Percentiles rank a stretch among this genome's conserved stretches.
Evolutionary conservation across 2,113 vertebrate genomes (phyloP).

Genomic region (Colius striatus): DNA sequence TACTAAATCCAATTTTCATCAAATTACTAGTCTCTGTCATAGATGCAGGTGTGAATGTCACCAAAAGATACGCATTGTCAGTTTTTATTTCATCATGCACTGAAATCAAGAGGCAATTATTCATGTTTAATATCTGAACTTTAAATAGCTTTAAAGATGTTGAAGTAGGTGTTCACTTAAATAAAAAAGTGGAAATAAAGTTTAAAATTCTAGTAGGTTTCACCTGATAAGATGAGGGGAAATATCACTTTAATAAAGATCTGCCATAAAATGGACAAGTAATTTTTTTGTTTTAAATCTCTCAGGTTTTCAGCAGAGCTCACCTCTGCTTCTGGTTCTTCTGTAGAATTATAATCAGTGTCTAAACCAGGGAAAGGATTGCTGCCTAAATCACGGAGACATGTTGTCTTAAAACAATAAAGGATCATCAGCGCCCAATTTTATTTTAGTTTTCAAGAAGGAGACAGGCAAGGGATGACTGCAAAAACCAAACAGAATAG

Average conservation of each 20-base stretch:
- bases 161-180: conserved; percentile 40
- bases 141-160: conserved; percentile 53
- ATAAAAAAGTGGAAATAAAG: conserved; percentile 45
- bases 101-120: conserved; percentile 51
- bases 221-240: not conserved
- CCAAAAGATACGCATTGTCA: conserved; percentile 40
- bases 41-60: conserved; percentile 50
- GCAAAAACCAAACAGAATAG: not conserved
- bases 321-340: not conserved
- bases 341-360: not conserved
- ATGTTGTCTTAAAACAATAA: not conserved
- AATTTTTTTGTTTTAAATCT: conserved; percentile 34
- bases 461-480: not conserved
- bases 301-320: conserved; percentile 5
- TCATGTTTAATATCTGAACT: conserved; percentile 43
- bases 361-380: not conserved
- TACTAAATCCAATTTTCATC: conserved; percentile 49
- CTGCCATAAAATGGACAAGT: not conserved
- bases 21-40: conserved; percentile 15
- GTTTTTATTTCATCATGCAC: conserved; percentile 47
- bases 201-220: conserved; percentile 19
- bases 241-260: conserved; percentile 24
- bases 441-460: not conserved
- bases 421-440: not conserved
- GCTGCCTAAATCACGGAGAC: not conserved